These are phyloP conservation scores for Chloroclystis v-ata DNA, from an alignment of 2,888 invertebrate species.

Conservation along the genomic window DNA sequence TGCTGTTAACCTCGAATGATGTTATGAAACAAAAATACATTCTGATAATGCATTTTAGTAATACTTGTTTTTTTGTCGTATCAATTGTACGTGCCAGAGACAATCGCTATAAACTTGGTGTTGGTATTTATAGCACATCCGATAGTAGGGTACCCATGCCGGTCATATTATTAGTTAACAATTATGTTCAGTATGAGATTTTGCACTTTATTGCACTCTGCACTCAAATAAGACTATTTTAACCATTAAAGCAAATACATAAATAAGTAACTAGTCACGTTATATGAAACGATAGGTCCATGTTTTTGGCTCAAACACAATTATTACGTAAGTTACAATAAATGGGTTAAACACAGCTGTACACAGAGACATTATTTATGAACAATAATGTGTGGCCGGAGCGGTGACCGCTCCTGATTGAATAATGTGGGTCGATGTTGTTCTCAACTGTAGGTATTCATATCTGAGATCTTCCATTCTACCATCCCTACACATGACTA, in stretches of 20 bases:
- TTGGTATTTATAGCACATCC: slow-evolving; percentile 2
- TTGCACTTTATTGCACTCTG: too few species aligned
- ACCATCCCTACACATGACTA: background rate
- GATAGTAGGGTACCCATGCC: background rate
- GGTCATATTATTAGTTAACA: background rate
- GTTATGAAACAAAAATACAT: slow-evolving; percentile 28
- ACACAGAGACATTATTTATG: slow-evolving; percentile 45
- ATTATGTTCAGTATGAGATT: background rate
- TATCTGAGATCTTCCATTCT: slow-evolving; percentile 33
- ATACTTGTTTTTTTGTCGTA: slow-evolving; percentile 17
- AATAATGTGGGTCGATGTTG: slow-evolving; percentile 43
- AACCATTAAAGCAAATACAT: too few species aligned
- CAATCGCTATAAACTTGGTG: slow-evolving; percentile 9
- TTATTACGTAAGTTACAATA: background rate
- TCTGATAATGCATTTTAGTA: slow-evolving; percentile 15
- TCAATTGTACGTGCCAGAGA: slow-evolving; percentile 4
- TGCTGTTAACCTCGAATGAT: slow-evolving; percentile 30
- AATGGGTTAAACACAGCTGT: slow-evolving; percentile 28
- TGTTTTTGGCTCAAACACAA: background rate
- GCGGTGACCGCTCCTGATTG: slow-evolving; percentile 59
- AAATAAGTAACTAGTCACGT: too few species aligned
- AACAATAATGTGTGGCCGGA: slow-evolving; percentile 42
- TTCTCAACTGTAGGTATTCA: slow-evolving; percentile 47
- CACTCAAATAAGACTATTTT: too few species aligned
- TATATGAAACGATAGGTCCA: too few species aligned